Conservation (phyloP, 2,888 invertebrate genomes). For the Caenorhabditis plicata region DNA sequence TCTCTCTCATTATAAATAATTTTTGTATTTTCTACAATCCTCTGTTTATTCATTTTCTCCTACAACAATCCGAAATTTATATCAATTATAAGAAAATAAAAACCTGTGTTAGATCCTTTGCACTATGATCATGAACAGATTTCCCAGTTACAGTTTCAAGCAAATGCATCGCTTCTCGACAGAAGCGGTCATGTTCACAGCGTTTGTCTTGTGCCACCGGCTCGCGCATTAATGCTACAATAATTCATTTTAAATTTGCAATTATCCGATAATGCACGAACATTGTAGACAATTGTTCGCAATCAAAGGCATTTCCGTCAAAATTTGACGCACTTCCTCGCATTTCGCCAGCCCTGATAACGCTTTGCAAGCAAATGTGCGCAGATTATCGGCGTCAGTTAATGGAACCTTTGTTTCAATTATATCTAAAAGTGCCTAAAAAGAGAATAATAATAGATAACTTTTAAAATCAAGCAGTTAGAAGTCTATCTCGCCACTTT, state of each 20-base stretch:
- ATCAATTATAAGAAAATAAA: neutral
- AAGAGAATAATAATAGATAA: no score
- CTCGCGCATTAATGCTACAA: constrained; percentile 83
- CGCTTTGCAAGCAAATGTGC: constrained; percentile 86
- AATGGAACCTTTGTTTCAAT: constrained; percentile 90
- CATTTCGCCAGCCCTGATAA: constrained; percentile 90
- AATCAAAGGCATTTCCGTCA: constrained; percentile 90
- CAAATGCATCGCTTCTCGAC: constrained; percentile 86
- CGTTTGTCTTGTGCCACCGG: constrained; percentile 94
- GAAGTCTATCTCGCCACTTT: no score
- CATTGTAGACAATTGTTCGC: constrained; percentile 88
- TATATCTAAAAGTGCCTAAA: no score
- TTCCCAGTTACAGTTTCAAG: constrained; percentile 72
- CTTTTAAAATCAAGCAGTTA: no score
- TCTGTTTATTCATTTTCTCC: constrained; percentile 71
- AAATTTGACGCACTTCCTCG: constrained; percentile 86
- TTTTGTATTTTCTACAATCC: constrained; percentile 91
- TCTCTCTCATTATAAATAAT: constrained; percentile 93
- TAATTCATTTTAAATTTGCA: neutral
- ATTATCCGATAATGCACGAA: no score
- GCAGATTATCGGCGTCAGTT: constrained; percentile 91
- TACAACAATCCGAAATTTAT: constrained; percentile 9
- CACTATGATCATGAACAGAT: constrained; percentile 15
- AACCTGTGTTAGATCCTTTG: constrained; percentile 40
- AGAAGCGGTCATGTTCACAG: constrained; percentile 90